Percentiles rank a stretch among this genome's conserved stretches.
Evolutionary conservation across 2,888 invertebrate species (phyloP).

Genomic region (Drepanosiphum platanoidis): DNA sequence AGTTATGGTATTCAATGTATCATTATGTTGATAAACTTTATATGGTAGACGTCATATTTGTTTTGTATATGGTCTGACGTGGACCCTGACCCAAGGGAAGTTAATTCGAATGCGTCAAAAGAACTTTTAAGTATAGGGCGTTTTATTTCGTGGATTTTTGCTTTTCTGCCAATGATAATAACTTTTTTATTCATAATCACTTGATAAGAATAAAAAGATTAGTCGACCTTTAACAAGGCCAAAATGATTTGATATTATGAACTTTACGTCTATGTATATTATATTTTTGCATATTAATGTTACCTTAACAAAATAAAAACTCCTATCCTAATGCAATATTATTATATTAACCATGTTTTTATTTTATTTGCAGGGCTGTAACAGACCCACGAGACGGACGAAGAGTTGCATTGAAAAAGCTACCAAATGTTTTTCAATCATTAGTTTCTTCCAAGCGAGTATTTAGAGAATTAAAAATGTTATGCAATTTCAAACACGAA

Average conservation of each 20-base stretch:
- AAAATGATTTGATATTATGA: not conserved
- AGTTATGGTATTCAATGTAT: not conserved
- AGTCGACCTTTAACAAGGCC: slow-evolving; percentile 37
- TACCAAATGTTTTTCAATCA: slow-evolving; percentile 99
- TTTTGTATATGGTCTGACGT: not conserved
- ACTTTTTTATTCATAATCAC: slow-evolving; percentile 43
- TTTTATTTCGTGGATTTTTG: slow-evolving; percentile 32
- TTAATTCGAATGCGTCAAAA: slow-evolving; percentile 35
- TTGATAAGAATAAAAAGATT: slow-evolving; percentile 22
- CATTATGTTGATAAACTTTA: not conserved
- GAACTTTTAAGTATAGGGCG: not conserved
- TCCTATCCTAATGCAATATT: not conserved
- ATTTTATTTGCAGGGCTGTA: slow-evolving; percentile 86
- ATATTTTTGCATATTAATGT: not conserved
- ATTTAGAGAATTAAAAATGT: slow-evolving; percentile 98
- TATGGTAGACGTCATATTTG: not conserved
- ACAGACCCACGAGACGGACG: slow-evolving; percentile 98
- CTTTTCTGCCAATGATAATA: slow-evolving; percentile 41
- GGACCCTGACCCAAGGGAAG: slow-evolving; percentile 52
- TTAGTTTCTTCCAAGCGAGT: slow-evolving; percentile 98
- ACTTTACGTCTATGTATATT: not conserved
- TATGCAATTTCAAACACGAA: slow-evolving; percentile 99
- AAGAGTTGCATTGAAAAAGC: slow-evolving; percentile 97
- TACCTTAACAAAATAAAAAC: not conserved
- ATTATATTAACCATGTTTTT: not conserved